Base-by-base conservation (phyloP, 2,888 invertebrate species). In the Vanessa cardui region DNA sequence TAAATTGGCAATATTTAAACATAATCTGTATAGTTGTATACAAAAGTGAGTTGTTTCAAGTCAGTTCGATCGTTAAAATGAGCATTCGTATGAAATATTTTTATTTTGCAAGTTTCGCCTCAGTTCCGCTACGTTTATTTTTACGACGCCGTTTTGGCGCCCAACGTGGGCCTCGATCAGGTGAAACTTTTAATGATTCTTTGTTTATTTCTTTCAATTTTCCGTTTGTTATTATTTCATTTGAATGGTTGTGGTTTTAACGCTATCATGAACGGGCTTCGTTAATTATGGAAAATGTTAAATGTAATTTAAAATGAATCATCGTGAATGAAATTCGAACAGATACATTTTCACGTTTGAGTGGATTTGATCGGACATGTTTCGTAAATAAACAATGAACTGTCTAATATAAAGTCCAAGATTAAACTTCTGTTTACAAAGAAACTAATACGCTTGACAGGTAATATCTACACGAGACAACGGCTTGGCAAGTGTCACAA, bases 61-160 rank as follows among this genome's bases (percentile, higher is more conserved):
- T 20, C 18, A 59, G 58, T 62, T 52, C 54, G n/a, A 61, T 39
- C 65, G 60, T 58, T 52, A 59, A 31, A 50, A 70, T 26, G 45
- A 52, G 49, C 66, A 68, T 66, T 58, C 62, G 64, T 63, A 67
- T 63, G 66, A 68, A 65, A 69, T 70, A 70, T 69, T 65, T 67
- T 67, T 69, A 71, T 70, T 59, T 61, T 45, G 39, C 66, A 65
- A 69, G 49, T 71, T 67, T 63, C 52, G 67, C 52, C 65, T 63
- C 46, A 56, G 58, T 67, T 71, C 52, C 61, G 67, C 62, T 63
- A 47, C 52, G 67, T 72, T 71, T 67, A 52, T 66, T 71, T 70
- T 71, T 62, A 71, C 52, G 71, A 56, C 60, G 66, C 54, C 64
- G 44, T 67, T 67, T 69, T 71, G 69, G 70, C 64, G 72, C 71